Evolutionary conservation across 2,888 invertebrate species (phyloP), one percentile per base, ranked within the genome.

Genomic region (Enchytraeus crypticus): DNA sequence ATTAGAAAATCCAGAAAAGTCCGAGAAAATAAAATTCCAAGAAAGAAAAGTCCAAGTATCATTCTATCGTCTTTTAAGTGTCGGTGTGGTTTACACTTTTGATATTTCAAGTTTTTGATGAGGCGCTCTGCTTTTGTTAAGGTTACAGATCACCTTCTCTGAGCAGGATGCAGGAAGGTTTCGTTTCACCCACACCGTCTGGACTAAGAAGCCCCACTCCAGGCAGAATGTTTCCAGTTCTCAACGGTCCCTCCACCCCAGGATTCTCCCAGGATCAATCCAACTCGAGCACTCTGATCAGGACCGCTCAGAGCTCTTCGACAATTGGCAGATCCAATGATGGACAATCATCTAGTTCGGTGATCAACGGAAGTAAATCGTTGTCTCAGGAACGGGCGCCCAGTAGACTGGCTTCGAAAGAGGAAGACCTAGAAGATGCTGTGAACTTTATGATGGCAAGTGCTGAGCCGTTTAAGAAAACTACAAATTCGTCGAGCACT

Each of bases 71-170:
- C n/a, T n/a, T n/a, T n/a, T n/a, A n/a, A n/a, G n/a, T n/a, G n/a
- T n/a, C n/a, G n/a, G n/a, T n/a, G n/a, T n/a, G n/a, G n/a, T n/a
- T n/a, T n/a, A n/a, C n/a, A n/a, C n/a, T n/a, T n/a, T n/a, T n/a
- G n/a, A n/a, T n/a, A n/a, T n/a, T n/a, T n/a, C n/a, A n/a, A n/a
- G n/a, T n/a, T n/a, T n/a, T n/a, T n/a, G n/a, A n/a, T n/a, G n/a
- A n/a, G n/a, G n/a, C n/a, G n/a, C n/a, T n/a, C n/a, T n/a, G n/a
- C n/a, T n/a, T n/a, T n/a, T n/a, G n/a, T n/a, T n/a, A 11, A 47
- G 49, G 49, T 23, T 47, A 47, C 49, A 47, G 49, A 47, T 47
- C 49, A 8, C 49, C 49, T 23, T 47, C 49, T 23, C 49, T 47
- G 14, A 23, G 49, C 26, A 11, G 49, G 8, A 38, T 38, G 38